Base-by-base conservation (phyloP, 2,888 invertebrate genomes). In the Drosophila affinis region DNA sequence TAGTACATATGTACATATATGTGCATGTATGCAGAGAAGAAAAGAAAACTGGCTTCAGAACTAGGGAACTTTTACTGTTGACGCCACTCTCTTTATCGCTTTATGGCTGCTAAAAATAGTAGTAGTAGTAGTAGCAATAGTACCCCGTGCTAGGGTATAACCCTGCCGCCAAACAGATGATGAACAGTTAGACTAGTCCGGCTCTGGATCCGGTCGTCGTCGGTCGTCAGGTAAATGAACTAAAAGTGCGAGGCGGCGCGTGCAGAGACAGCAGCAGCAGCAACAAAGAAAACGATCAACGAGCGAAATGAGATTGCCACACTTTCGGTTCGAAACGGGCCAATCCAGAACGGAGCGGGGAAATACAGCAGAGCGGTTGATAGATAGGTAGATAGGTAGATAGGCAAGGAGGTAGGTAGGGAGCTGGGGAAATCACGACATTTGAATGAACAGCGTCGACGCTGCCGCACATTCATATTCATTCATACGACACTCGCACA, bases 241-340 rank as follows among this genome's bases (percentile, higher is more conserved):
- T 81, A 84, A 84, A 87, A 84, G 75, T 83, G 73, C 78, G 72
- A 83, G 72, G 67, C 71, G 69, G 65, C 75, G 81, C 81, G 82
- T 75, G 81, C 67, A 72, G 65, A 72, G 72, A 58, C 57, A 78
- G 45, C 52, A 21, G 21, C 18, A 57, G 53, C 45, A 64, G 27
- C 59, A 63, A 62, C 52, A 72, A 49, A 64, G 54, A 54, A 51
- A 76, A 58, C 57, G 76, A 79, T 85, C 82, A 49, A 47, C 57
- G 68, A 75, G 72, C 78, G 75, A 77, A 83, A 75, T 80, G 75
- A 71, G 77, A 81, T 83, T 87, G 85, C 83, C 79, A 85, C 87
- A 85, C 87, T 85, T 87, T 82, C 85, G 67, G 76, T 71, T 53
- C 46, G 59, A 56, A 51, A 39, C 46, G 18, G 47, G 17, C 27